phyloP scores from a whole-genome alignment of 2,113 vertebrate species.

The Calypte anna region DNA sequence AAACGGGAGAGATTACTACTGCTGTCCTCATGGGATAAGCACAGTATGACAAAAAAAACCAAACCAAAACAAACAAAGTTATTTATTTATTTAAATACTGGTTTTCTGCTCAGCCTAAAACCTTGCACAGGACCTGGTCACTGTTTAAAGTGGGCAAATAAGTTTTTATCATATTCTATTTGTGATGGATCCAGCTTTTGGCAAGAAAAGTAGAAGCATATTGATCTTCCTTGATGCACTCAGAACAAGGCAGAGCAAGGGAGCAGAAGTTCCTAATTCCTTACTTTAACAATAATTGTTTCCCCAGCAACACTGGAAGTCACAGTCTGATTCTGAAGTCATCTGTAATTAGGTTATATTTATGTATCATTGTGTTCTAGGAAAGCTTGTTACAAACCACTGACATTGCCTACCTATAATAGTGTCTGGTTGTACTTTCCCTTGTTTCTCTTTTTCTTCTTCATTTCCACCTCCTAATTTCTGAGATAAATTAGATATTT shows the following conservation, averaged over 20 bases:
- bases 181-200: not conserved
- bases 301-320: not conserved
- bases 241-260: not conserved
- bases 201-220: not conserved
- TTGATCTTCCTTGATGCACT: not conserved
- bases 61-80: too few species aligned
- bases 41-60: too few species aligned
- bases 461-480: not conserved
- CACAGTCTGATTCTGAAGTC: not conserved
- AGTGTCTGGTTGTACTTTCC: not conserved
- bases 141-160: not conserved
- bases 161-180: not conserved
- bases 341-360: not conserved
- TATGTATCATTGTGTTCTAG: not conserved
- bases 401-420: not conserved
- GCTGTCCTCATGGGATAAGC: not conserved
- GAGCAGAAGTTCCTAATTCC: not conserved
- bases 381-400: not conserved
- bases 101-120: not conserved
- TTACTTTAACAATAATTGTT: not conserved
- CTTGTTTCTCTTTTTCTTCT: not conserved
- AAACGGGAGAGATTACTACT: not conserved
- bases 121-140: not conserved
- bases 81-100: not conserved
- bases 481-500: not conserved